Percentiles rank a stretch among this genome's conserved stretches.
Conservation (phyloP, 2,888 invertebrate species). For the Andrena bucephala region DNA sequence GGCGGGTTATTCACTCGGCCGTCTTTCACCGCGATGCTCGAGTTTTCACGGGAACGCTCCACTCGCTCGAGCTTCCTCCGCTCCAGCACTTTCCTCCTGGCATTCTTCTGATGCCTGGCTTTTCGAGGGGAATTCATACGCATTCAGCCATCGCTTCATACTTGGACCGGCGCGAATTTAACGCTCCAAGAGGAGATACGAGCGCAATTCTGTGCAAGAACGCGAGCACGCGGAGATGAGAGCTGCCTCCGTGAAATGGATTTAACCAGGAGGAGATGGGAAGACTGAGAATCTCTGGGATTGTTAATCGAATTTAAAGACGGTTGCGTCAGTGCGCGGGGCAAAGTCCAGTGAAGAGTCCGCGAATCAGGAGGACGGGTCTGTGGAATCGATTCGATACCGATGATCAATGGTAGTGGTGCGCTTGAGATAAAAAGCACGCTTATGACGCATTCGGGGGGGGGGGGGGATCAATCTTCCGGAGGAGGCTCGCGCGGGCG, state of each 20-base stretch:
- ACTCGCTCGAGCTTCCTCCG: neutral
- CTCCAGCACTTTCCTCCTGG: neutral
- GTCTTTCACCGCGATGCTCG: constrained; percentile 13
- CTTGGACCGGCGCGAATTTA: too few relatives aligned
- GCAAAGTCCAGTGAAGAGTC: too few relatives aligned
- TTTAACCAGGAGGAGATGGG: too few relatives aligned
- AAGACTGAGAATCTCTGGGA: too few relatives aligned
- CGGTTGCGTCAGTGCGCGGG: too few relatives aligned
- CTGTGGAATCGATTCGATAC: neutral
- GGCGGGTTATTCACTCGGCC: constrained; percentile 54
- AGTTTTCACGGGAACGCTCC: constrained; percentile 10
- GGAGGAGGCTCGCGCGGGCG: neutral
- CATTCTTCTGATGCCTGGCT: neutral
- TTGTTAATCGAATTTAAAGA: too few relatives aligned
- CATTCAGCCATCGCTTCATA: too few relatives aligned
- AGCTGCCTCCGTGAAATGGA: too few relatives aligned
- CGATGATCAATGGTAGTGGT: neutral
- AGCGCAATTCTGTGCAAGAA: too few relatives aligned
- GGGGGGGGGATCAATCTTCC: constrained; percentile 11
- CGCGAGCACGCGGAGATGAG: too few relatives aligned
- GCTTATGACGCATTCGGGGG: neutral
- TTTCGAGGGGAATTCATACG: too few relatives aligned
- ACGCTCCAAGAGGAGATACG: too few relatives aligned
- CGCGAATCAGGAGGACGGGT: neutral
- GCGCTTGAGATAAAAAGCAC: neutral